These are phyloP conservation scores for Pygmarrhopalites habei DNA, from an alignment of 1,140 invertebrate genomes.

Conservation along the genomic window DNA sequence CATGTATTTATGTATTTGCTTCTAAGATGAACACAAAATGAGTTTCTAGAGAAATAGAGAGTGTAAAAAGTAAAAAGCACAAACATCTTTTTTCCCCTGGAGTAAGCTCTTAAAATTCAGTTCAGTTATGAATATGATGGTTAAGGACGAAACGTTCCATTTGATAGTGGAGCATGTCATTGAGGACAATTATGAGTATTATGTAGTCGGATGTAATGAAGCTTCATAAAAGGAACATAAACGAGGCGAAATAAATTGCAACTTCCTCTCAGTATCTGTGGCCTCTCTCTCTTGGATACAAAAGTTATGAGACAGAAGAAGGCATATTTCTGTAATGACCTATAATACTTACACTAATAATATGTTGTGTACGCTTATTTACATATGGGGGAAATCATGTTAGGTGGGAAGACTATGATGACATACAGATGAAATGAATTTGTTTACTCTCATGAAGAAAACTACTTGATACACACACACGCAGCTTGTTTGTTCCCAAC, in stretches of 20 bases:
- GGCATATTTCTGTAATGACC: neutral
- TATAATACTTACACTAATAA: neutral
- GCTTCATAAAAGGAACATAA: conserved; percentile 29
- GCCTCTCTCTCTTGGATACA: neutral
- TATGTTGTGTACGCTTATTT: neutral
- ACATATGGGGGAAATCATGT: neutral
- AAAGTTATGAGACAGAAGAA: neutral
- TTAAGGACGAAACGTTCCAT: no score
- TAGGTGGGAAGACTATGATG: neutral
- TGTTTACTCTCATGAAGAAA: no score
- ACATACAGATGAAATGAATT: neutral
- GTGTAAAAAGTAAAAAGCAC: no score
- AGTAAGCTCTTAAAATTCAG: no score
- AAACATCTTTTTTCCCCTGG: no score
- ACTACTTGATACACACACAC: no score
- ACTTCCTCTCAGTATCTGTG: neutral
- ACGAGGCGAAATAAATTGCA: conserved; percentile 10
- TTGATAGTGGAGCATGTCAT: no score
- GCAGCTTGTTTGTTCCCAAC: no score
- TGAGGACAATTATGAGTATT: neutral
- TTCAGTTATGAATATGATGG: no score
- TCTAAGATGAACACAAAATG: no score
- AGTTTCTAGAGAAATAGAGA: no score
- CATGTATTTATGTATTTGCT: no score
- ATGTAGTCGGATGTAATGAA: neutral